Evolutionary conservation across 2,888 invertebrate species (phyloP).

Genomic region (Andricus curvator): DNA sequence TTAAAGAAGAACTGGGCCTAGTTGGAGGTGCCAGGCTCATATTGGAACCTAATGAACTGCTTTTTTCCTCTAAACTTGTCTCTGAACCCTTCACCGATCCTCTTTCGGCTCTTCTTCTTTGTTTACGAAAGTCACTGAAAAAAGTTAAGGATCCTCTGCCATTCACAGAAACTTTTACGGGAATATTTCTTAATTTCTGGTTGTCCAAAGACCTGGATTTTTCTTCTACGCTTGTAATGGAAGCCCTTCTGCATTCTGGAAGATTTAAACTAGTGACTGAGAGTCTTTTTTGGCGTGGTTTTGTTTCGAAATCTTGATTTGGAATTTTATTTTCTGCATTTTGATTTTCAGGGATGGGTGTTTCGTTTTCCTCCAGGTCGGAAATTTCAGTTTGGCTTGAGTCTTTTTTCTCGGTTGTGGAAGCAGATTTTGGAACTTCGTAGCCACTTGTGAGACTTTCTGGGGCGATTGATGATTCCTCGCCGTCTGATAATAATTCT

Average conservation of each 20-base stretch:
- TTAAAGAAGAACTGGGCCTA: constrained; percentile 69
- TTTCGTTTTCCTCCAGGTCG: constrained; percentile 9
- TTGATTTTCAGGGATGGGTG: constrained; percentile 24
- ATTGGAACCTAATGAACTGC: constrained; percentile 66
- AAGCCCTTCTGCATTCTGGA: constrained; percentile 64
- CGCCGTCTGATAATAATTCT: constrained; percentile 83
- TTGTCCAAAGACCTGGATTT: constrained; percentile 69
- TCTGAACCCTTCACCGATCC: constrained; percentile 67
- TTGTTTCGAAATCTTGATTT: constrained; percentile 23
- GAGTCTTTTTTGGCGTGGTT: constrained; percentile 61
- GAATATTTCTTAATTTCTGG: constrained; percentile 47
- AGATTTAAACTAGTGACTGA: constrained; percentile 70
- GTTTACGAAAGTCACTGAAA: constrained; percentile 65
- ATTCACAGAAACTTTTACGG: background rate
- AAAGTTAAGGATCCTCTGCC: constrained; percentile 68
- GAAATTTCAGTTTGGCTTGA: constrained; percentile 1
- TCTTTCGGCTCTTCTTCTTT: constrained; percentile 63
- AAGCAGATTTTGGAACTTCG: constrained; percentile 81
- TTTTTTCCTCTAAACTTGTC: constrained; percentile 65
- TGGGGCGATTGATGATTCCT: constrained; percentile 72
- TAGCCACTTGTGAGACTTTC: constrained; percentile 81
- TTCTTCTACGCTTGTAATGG: constrained; percentile 65
- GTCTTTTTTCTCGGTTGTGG: constrained; percentile 50
- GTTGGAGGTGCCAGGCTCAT: constrained; percentile 64
- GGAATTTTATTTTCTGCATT: background rate